Conservation (phyloP, 2,113 vertebrate species). For the Triplophysa dalaica region DNA sequence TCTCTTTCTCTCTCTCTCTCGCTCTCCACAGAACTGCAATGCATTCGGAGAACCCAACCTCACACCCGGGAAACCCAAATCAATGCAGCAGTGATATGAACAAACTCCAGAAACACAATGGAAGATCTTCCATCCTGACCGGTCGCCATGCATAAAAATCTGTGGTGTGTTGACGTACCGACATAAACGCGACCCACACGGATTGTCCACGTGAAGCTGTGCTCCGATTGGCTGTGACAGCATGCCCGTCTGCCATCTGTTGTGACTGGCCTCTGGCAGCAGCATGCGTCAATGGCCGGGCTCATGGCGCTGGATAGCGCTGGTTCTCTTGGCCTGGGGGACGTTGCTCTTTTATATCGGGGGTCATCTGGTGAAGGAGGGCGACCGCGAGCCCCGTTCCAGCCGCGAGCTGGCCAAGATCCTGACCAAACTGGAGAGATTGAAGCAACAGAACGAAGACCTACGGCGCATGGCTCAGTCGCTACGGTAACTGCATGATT, state of each 20-base stretch:
- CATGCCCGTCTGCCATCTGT: conserved; percentile 6
- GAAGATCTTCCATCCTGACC: neutral
- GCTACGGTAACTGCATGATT: conserved; percentile 80
- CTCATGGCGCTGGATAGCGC: conserved; percentile 99
- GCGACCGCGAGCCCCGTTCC: conserved; percentile 92
- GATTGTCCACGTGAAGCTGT: too few relatives aligned
- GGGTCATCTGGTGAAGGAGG: conserved; percentile 95
- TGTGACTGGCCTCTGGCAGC: conserved; percentile 35
- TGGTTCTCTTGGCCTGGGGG: conserved; percentile 98
- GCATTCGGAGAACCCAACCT: neutral
- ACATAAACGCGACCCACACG: neutral
- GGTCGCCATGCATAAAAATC: conserved; percentile 8
- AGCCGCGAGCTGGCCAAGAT: conserved; percentile 97
- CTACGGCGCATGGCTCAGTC: conserved; percentile 96
- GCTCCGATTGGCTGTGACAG: neutral
- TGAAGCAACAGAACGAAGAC: conserved; percentile 99
- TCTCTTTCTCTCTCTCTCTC: neutral
- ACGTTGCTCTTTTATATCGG: conserved; percentile 98
- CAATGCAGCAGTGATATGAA: neutral
- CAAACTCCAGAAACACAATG: neutral
- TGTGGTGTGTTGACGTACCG: neutral
- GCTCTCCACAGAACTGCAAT: conserved; percentile 11
- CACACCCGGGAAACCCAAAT: neutral
- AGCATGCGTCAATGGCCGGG: conserved; percentile 97
- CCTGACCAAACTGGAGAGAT: conserved; percentile 94